Evolutionary conservation across 2,797 vertebrate species (phyloP).

Genomic region (Hapalemur alaotrensis): DNA sequence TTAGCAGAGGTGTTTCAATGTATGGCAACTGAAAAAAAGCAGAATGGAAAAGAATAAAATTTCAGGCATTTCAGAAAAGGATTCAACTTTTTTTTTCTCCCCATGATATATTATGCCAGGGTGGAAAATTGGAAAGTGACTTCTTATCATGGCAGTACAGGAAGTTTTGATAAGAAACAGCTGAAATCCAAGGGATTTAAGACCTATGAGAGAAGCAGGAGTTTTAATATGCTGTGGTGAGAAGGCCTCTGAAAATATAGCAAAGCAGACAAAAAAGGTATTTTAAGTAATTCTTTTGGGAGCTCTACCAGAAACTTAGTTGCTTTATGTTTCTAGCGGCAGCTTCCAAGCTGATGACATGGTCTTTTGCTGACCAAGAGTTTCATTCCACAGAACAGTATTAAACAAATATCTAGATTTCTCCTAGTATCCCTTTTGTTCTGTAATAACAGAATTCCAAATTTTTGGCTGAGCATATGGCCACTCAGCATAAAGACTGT

Average conservation of each 20-base stretch:
- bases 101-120: background rate
- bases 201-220: background rate
- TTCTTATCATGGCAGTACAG: background rate
- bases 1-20: background rate
- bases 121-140: background rate
- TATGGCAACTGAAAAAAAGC: background rate
- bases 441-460: background rate
- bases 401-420: background rate
- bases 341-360: background rate
- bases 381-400: background rate
- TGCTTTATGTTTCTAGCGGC: background rate
- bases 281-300: conserved; percentile 27
- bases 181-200: background rate
- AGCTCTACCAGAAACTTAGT: background rate
- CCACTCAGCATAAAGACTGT: background rate
- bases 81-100: background rate
- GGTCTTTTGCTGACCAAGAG: background rate
- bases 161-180: background rate
- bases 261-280: background rate
- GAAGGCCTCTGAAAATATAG: background rate
- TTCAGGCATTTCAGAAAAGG: background rate
- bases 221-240: background rate
- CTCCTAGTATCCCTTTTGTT: background rate
- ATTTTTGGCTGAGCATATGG: background rate
- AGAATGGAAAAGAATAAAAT: background rate